Percentiles rank a stretch among this genome's conserved stretches.
Evolutionary conservation across 2,113 vertebrate species (phyloP).

Genomic region (Otolemur garnettii): DNA sequence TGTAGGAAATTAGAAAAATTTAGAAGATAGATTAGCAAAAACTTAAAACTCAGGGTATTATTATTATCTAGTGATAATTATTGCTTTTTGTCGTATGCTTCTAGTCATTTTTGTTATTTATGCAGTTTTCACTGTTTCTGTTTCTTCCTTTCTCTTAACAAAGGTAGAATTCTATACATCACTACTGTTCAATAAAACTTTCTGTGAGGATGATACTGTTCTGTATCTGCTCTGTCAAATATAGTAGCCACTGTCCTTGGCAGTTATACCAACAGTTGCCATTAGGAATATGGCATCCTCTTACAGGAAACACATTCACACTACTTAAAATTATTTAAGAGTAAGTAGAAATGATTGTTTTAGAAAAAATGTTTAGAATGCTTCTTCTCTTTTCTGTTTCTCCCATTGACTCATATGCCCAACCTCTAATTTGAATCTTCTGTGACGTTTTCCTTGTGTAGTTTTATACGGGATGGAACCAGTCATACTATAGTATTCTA

Average conservation of each 20-base stretch:
- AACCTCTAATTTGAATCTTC: not conserved
- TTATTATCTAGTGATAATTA: not conserved
- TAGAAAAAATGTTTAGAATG: slow-evolving; percentile 1
- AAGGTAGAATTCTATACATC: not conserved
- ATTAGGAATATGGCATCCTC: not conserved
- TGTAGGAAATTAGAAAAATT: not conserved
- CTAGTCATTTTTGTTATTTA: not conserved
- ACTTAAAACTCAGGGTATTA: not conserved
- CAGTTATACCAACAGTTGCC: not conserved
- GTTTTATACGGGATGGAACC: not conserved
- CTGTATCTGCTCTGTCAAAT: not conserved
- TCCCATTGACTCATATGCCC: not conserved
- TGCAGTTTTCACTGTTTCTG: slow-evolving; percentile 16
- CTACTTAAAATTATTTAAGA: slow-evolving; percentile 16
- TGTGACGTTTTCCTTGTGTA: not conserved
- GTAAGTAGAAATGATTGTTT: slow-evolving; percentile 9
- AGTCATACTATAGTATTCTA: not conserved
- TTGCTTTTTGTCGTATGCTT: not conserved
- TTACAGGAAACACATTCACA: not conserved
- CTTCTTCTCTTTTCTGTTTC: not conserved
- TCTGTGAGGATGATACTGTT: not conserved
- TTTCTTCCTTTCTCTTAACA: slow-evolving; percentile 10
- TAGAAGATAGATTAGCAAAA: slow-evolving; percentile 47
- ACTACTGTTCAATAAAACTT: not conserved
- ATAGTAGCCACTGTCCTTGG: not conserved